Percentiles rank a stretch among this genome's conserved stretches.
These are phyloP conservation scores for Motacilla tschutschensis DNA, from an alignment of 2,113 vertebrate genomes.

Conservation along the genomic window DNA sequence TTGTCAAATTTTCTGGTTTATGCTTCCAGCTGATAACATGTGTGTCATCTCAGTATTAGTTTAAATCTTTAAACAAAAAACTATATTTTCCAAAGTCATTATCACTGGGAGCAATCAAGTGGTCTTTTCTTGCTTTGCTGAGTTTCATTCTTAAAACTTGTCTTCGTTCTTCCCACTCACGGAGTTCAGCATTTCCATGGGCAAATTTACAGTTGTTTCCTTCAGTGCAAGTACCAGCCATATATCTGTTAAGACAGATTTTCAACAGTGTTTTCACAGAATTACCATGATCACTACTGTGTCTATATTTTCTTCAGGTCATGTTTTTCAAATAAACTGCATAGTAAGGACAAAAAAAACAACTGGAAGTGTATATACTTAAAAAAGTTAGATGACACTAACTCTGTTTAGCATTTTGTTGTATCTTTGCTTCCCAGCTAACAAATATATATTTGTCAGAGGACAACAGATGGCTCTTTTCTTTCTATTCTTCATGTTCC, in stretches of 20 bases:
- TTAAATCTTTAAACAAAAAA: conserved; percentile 99
- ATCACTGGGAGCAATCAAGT: conserved; percentile 96
- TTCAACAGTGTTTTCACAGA: neutral
- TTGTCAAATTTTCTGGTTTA: conserved; percentile 72
- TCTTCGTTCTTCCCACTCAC: conserved; percentile 91
- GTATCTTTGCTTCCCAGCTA: neutral
- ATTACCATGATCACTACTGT: neutral
- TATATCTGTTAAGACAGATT: conserved; percentile 76
- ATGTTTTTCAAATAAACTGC: neutral
- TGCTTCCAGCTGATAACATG: conserved; percentile 71
- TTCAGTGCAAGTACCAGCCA: conserved; percentile 85
- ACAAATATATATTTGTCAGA: neutral
- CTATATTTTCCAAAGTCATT: conserved; percentile 99
- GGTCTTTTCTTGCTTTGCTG: conserved; percentile 94
- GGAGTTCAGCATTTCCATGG: conserved; percentile 90
- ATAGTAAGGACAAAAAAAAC: neutral
- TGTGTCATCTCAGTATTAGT: conserved; percentile 78
- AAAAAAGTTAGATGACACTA: neutral
- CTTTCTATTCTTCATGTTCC: neutral
- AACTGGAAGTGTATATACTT: neutral
- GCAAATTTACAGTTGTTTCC: conserved; percentile 90
- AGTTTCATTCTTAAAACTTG: conserved; percentile 95
- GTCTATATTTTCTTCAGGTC: neutral
- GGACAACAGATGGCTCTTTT: neutral
- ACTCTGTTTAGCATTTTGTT: neutral